Evolutionary conservation across 2,888 invertebrate species (phyloP), one percentile per base, ranked within the genome.

Genomic region (Drosophila helvetica): DNA sequence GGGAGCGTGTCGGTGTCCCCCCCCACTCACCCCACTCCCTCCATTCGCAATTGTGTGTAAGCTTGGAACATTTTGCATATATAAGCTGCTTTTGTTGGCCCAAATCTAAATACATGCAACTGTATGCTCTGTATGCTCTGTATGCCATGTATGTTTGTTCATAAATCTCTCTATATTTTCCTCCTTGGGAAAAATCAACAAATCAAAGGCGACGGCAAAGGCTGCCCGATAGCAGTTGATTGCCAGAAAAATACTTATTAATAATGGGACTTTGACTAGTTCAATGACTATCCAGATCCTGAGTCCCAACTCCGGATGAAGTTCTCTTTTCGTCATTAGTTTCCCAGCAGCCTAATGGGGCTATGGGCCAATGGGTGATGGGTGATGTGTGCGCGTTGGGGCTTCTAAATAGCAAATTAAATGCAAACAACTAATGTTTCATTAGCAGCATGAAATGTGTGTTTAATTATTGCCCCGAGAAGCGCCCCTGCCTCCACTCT

Each of bases 401-500:
- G 70, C 57, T 87, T 74, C 74, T 76, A 82, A 83, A 88, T 78
- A 75, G 74, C 81, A 84, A 85, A 84, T 86, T 84, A 84, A 88
- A 86, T 88, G 86, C 79, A 88, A 85, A 86, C 89, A 88, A 81
- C 85, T 86, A 86, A 88, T 88, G 85, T 85, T 88, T 86, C 88
- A 88, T 85, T 88, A 85, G 85, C 62, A 85, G 75, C 78, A 80
- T 88, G 86, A 85, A 85, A 85, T 85, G 88, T 86, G 79, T 81
- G 79, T 79, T 88, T 85, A 88, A 85, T 88, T 85, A 85, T 85
- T 86, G 65, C 78, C 69, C 69, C 79, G 68, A 42, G 42, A 42
- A 57, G 45, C 43, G 63, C 60, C 68, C 69, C 1, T 1, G 22
- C 19, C 42, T 7, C 6, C 12, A 27, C 18, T 56, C 60, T 51